Percentiles rank a stretch among this genome's conserved stretches.
Evolutionary conservation across 2,888 invertebrate species (phyloP).

Genomic region (Lasioglossum pauxillum): DNA sequence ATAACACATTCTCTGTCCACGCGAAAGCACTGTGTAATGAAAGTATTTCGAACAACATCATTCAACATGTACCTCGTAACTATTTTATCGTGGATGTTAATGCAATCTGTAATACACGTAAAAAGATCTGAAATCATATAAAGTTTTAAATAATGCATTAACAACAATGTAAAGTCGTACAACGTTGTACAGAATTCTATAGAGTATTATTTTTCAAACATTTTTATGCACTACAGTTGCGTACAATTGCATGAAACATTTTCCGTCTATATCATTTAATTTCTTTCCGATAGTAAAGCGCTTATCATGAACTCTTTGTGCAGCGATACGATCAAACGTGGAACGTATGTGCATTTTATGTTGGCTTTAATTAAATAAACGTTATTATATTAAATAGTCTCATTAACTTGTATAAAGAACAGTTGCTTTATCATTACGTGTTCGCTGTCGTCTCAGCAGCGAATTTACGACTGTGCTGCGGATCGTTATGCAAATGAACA

Average conservation of each 20-base stretch:
- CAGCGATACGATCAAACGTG: background rate
- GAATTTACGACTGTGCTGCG: background rate
- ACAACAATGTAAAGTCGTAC: background rate
- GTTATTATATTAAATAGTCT: background rate
- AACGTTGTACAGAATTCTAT: background rate
- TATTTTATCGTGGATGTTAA: background rate
- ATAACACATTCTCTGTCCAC: background rate
- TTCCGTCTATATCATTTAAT: background rate
- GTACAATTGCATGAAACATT: background rate
- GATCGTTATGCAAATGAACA: background rate
- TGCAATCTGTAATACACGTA: background rate
- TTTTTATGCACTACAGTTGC: background rate
- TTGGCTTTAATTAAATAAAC: background rate
- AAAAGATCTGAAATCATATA: background rate
- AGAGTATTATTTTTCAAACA: background rate
- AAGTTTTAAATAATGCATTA: background rate
- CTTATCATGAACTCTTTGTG: background rate
- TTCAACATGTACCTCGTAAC: background rate
- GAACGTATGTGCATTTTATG: background rate
- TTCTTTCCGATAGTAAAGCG: background rate
- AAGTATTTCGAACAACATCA: background rate
- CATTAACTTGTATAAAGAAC: background rate
- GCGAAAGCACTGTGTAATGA: background rate
- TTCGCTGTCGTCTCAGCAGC: background rate
- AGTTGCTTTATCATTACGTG: background rate